Evolutionary conservation across 2,797 vertebrate genomes (phyloP).

Genomic region (Sphaeramia orbicularis): DNA sequence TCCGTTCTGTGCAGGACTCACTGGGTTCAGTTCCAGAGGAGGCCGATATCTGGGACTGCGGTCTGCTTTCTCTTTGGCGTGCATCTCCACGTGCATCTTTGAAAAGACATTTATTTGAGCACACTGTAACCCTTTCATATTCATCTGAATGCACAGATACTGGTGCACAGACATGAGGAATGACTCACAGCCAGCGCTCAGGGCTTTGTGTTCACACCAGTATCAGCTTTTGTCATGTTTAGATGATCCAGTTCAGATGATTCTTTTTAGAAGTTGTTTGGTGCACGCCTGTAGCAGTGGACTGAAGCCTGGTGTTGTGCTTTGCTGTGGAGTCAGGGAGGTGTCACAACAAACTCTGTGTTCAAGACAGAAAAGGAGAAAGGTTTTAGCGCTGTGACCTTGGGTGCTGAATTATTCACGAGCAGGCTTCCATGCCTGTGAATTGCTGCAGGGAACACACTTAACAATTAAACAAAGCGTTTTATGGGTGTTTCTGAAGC

Average conservation of each 20-base stretch:
- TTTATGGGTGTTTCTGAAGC: conserved; percentile 52
- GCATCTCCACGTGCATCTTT: conserved; percentile 21
- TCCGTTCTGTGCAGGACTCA: conserved; percentile 18
- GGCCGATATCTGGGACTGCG: conserved; percentile 17
- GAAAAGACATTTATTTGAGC: conserved; percentile 1
- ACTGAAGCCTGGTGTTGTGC: conserved; percentile 36
- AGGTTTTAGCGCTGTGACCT: conserved; percentile 74
- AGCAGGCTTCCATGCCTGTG: conserved; percentile 65
- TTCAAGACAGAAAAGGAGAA: conserved; percentile 30
- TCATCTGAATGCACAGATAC: conserved; percentile 12
- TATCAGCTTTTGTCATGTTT: background rate
- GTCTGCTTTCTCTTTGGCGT: conserved; percentile 39
- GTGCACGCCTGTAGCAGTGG: conserved; percentile 9
- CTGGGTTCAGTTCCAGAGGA: conserved; percentile 39
- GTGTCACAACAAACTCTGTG: conserved; percentile 69
- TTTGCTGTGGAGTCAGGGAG: conserved; percentile 23
- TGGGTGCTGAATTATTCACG: conserved; percentile 81
- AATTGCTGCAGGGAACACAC: conserved; percentile 75
- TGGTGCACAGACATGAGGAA: background rate
- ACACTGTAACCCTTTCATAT: conserved; percentile 4
- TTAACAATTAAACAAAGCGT: conserved; percentile 75
- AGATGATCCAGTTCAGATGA: background rate
- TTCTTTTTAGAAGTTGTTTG: conserved; percentile 4
- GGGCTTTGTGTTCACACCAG: conserved; percentile 1
- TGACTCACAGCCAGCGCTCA: background rate